phyloP scores from a whole-genome alignment of 2,113 vertebrate genomes.

The Ginglymostoma cirratum region DNA sequence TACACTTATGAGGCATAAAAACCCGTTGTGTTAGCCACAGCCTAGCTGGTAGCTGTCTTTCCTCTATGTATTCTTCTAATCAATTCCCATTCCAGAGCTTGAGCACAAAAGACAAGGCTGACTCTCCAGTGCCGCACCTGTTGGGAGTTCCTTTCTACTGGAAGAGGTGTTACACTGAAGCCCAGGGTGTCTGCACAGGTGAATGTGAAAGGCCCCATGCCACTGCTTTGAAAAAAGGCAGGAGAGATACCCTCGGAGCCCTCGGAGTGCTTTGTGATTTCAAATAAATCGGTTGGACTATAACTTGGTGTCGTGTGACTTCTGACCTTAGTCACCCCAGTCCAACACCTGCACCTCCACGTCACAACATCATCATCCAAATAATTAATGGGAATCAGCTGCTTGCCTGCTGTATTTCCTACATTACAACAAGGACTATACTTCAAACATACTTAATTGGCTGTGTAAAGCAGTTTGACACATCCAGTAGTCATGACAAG shows the following conservation, averaged over 20 bases:
- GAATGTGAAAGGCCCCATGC: neutral
- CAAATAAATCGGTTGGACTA: too few species aligned
- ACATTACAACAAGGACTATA: neutral
- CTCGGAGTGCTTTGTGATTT: too few species aligned
- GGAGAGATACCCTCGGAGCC: neutral
- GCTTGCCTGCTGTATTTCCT: neutral
- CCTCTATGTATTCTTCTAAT: neutral
- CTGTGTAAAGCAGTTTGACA: neutral
- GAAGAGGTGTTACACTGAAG: neutral
- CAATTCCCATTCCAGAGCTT: neutral
- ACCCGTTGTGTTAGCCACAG: neutral
- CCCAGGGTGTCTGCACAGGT: neutral
- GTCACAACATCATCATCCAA: neutral
- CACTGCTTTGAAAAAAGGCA: neutral
- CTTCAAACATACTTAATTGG: neutral
- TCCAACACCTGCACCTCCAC: too few species aligned
- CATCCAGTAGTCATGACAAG: neutral
- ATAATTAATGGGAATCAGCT: neutral
- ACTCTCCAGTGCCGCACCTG: neutral
- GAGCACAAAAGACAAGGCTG: neutral
- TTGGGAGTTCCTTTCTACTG: neutral
- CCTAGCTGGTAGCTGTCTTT: neutral
- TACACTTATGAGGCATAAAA: neutral
- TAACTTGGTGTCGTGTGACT: too few species aligned
- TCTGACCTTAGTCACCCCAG: too few species aligned